These are phyloP conservation scores for Dryas iulia DNA, from an alignment of 1,140 invertebrate species.

Conservation along the genomic window DNA sequence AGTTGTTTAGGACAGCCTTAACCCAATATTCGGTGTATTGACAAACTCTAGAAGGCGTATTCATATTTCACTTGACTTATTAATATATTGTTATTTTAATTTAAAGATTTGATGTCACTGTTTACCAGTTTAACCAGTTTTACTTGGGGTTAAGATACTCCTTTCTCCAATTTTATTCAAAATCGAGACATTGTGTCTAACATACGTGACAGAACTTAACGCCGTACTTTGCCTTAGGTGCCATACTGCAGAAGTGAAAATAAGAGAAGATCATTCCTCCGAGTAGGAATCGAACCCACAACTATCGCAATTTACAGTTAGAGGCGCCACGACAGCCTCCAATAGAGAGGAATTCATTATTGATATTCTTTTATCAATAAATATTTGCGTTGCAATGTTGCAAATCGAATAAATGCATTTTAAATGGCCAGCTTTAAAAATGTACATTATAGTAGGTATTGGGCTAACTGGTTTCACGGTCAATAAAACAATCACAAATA, in stretches of 20 bases:
- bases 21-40: not conserved
- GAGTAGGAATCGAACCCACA: no score
- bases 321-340: no score
- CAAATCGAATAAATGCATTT: not conserved
- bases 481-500: slow-evolving; percentile 20
- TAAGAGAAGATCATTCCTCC: no score
- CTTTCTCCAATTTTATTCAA: no score
- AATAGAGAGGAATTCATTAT: no score
- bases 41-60: not conserved
- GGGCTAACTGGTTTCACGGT: slow-evolving; percentile 20
- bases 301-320: no score
- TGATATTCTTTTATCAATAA: not conserved
- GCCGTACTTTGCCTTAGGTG: no score
- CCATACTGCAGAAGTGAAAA: no score
- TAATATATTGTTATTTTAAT: not conserved
- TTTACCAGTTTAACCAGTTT: no score
- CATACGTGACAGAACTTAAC: no score
- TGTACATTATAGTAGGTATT: slow-evolving; percentile 1
- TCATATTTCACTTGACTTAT: not conserved
- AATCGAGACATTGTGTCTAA: no score
- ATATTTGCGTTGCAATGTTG: not conserved
- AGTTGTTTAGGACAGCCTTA: slow-evolving; percentile 3
- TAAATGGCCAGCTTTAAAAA: not conserved
- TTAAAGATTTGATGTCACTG: not conserved
- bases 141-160: no score